A percentile compares a stretch with the other conserved stretches of the same genome.
phyloP scores from a whole-genome alignment of 2,888 invertebrate genomes.

The Apomyelois bistriatella region DNA sequence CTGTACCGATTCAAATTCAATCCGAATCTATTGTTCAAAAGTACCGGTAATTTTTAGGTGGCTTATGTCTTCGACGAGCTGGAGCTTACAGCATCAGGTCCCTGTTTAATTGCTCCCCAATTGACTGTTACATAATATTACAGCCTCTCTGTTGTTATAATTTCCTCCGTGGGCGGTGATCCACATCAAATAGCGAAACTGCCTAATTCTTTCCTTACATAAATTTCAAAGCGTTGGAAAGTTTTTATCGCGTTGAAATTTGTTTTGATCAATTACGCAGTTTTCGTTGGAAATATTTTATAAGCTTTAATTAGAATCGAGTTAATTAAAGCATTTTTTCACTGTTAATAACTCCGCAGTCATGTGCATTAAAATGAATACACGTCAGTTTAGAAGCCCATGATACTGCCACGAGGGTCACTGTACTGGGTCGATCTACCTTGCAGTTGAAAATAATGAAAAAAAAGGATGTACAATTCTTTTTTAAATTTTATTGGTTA shows the following conservation, averaged over 20 bases:
- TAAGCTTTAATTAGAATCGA: background rate
- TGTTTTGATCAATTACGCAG: slow-evolving; percentile 6
- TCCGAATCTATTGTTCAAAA: too few relatives aligned
- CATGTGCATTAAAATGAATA: too few relatives aligned
- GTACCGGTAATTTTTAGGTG: background rate
- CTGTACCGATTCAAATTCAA: too few relatives aligned
- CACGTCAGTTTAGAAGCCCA: too few relatives aligned
- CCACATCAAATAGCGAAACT: slow-evolving; percentile 1
- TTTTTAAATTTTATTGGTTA: too few relatives aligned
- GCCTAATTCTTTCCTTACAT: slow-evolving; percentile 1
- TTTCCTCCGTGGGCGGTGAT: background rate
- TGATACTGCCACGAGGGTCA: too few relatives aligned
- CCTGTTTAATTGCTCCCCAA: background rate
- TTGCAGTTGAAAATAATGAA: too few relatives aligned
- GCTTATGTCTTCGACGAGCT: background rate
- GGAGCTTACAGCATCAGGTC: background rate
- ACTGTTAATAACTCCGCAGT: too few relatives aligned
- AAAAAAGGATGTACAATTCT: too few relatives aligned
- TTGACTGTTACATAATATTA: slow-evolving; percentile 5
- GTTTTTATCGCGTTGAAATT: slow-evolving; percentile 1
- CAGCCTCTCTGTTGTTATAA: slow-evolving; percentile 7
- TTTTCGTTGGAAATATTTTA: background rate
- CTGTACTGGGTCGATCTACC: too few relatives aligned
- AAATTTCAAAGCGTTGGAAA: background rate
- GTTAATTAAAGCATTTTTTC: background rate